Evolutionary conservation across 2,888 invertebrate species (phyloP).

Genomic region (Cryptops parisi): DNA sequence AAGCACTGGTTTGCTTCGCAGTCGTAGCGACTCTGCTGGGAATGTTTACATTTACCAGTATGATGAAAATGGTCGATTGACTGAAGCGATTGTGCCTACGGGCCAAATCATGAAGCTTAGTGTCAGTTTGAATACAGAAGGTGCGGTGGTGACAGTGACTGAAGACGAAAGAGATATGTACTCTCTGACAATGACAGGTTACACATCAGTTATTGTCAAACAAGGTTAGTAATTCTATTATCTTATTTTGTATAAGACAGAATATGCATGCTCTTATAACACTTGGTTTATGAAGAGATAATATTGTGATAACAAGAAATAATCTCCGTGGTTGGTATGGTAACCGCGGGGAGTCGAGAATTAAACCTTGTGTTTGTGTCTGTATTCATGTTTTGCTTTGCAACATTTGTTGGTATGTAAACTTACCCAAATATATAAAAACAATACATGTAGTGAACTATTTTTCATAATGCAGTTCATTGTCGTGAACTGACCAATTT

Average conservation of each 20-base stretch:
- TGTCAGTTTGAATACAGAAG: conserved; percentile 11
- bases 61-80: conserved; percentile 73
- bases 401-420: too few relatives aligned
- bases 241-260: too few relatives aligned
- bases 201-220: conserved; percentile 13
- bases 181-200: conserved; percentile 10
- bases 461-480: too few relatives aligned
- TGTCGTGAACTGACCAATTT: too few relatives aligned
- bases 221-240: conserved; percentile 14
- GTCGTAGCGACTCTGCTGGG: conserved; percentile 29
- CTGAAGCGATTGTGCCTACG: conserved; percentile 72
- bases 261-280: too few relatives aligned
- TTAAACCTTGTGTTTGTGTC: background rate
- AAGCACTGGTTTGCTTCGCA: conserved; percentile 30
- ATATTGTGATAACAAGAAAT: too few relatives aligned
- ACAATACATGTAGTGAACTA: too few relatives aligned
- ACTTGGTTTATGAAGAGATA: too few relatives aligned
- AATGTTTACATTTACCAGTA: conserved; percentile 72
- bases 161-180: conserved; percentile 14
- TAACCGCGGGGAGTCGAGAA: too few relatives aligned
- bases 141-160: conserved; percentile 15
- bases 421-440: too few relatives aligned
- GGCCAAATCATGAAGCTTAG: conserved; percentile 36
- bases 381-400: background rate
- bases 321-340: background rate